Evolutionary conservation across 1,140 invertebrate species (phyloP).

Genomic region (Hylaeus volcanicus): DNA sequence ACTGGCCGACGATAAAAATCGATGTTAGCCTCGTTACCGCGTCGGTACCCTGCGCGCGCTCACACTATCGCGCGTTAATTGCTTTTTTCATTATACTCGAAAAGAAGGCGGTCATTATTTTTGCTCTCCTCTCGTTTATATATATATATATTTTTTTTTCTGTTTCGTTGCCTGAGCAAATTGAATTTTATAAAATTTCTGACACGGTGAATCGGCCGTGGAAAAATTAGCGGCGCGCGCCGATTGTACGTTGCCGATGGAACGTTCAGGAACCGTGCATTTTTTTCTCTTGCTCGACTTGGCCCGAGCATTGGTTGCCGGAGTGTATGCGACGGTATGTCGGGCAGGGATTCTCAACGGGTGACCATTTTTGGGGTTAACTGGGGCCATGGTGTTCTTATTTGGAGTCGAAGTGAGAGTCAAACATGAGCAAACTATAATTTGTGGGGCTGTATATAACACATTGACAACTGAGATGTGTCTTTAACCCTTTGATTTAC

Average conservation of each 20-base stretch:
- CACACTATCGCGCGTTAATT: conserved; percentile 26
- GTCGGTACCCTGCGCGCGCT: background rate
- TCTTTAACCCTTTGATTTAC: no score
- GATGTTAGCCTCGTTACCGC: conserved; percentile 22
- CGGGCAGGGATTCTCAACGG: no score
- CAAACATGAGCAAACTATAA: no score
- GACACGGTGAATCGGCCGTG: background rate
- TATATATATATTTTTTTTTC: background rate
- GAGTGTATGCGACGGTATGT: no score
- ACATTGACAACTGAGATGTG: no score
- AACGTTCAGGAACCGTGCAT: background rate
- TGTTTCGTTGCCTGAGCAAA: background rate
- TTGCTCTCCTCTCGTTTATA: background rate
- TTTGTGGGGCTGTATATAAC: no score
- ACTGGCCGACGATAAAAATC: conserved; percentile 30
- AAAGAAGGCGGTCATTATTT: conserved; percentile 27
- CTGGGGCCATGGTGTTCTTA: no score
- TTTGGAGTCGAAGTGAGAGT: no score
- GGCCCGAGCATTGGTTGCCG: no score
- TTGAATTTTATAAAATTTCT: conserved; percentile 20
- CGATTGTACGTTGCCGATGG: conserved; percentile 2
- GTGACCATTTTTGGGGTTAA: no score
- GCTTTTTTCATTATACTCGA: conserved; percentile 38
- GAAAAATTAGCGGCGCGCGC: background rate
- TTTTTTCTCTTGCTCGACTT: background rate